Percentiles rank a stretch among this genome's conserved stretches.
Evolutionary conservation across 2,797 vertebrate genomes (phyloP).

Genomic region (Myripristis jacobus): DNA sequence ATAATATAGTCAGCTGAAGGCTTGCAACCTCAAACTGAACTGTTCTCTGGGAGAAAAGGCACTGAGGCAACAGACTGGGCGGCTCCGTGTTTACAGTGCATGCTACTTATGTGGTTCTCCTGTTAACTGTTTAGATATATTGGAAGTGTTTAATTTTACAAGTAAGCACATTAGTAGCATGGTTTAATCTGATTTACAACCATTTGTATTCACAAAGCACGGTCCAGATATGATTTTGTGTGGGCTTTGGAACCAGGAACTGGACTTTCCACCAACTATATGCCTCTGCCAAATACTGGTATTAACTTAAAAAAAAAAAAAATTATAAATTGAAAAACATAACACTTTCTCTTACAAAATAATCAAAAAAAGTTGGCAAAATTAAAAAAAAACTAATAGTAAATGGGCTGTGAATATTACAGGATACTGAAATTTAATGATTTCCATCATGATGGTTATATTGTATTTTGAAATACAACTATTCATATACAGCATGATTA

Average conservation of each 20-base stretch:
- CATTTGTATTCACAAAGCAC: slow-evolving; percentile 23
- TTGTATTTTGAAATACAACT: background rate
- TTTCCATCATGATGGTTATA: too few species aligned
- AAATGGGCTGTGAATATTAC: too few species aligned
- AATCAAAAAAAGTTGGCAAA: background rate
- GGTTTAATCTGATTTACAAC: slow-evolving; percentile 25
- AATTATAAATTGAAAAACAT: too few species aligned
- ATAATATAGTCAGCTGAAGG: slow-evolving; percentile 25
- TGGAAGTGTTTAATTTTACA: slow-evolving; percentile 57
- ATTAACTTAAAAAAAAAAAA: background rate
- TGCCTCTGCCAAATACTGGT: background rate
- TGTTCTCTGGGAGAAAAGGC: slow-evolving; percentile 15
- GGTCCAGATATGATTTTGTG: slow-evolving; percentile 21
- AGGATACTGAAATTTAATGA: too few species aligned
- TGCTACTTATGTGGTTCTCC: slow-evolving; percentile 22
- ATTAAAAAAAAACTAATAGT: too few species aligned
- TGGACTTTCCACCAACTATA: background rate
- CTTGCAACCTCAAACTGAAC: background rate
- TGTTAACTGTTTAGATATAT: slow-evolving; percentile 49
- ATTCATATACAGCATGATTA: background rate
- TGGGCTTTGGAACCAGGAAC: background rate
- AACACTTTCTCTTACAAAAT: background rate
- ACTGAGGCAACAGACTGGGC: slow-evolving; percentile 45
- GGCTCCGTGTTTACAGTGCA: slow-evolving; percentile 48
- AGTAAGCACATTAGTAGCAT: slow-evolving; percentile 41